phyloP scores from a whole-genome alignment of 2,797 vertebrate genomes.

The Luscinia megarhynchos region DNA sequence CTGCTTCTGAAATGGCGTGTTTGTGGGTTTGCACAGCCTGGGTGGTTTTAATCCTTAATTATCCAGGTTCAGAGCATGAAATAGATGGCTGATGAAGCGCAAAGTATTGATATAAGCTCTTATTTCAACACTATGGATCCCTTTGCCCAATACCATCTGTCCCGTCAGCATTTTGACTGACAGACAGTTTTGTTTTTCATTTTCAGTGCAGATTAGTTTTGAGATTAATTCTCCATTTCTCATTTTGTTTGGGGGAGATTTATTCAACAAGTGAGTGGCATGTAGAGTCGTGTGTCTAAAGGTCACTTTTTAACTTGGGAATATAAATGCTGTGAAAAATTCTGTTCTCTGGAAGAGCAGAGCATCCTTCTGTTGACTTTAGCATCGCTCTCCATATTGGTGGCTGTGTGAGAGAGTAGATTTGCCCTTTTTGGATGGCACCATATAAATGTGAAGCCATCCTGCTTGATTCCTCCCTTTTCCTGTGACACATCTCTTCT shows the following conservation, averaged over 20 bases:
- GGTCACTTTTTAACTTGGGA: slow-evolving; percentile 43
- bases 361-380: slow-evolving; percentile 48
- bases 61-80: slow-evolving; percentile 59
- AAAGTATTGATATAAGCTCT: slow-evolving; percentile 70
- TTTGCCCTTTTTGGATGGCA: slow-evolving; percentile 39
- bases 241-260: slow-evolving; percentile 37
- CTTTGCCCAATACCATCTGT: slow-evolving; percentile 39
- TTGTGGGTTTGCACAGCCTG: slow-evolving; percentile 56
- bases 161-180: slow-evolving; percentile 47
- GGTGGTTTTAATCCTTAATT: slow-evolving; percentile 71
- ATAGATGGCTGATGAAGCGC: slow-evolving; percentile 68
- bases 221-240: slow-evolving; percentile 56
- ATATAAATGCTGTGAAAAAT: slow-evolving; percentile 53
- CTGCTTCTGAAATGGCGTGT: slow-evolving; percentile 55
- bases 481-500: background rate
- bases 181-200: slow-evolving; percentile 51
- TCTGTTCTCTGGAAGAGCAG: slow-evolving; percentile 16
- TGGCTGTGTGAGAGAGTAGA: background rate
- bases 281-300: slow-evolving; percentile 5
- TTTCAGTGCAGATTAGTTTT: slow-evolving; percentile 52
- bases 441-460: slow-evolving; percentile 14
- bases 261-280: slow-evolving; percentile 57
- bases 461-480: background rate
- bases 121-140: slow-evolving; percentile 63
- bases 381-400: background rate